Conservation (phyloP, 2,113 vertebrate species). For the Gnathonemus longibarbis region DNA sequence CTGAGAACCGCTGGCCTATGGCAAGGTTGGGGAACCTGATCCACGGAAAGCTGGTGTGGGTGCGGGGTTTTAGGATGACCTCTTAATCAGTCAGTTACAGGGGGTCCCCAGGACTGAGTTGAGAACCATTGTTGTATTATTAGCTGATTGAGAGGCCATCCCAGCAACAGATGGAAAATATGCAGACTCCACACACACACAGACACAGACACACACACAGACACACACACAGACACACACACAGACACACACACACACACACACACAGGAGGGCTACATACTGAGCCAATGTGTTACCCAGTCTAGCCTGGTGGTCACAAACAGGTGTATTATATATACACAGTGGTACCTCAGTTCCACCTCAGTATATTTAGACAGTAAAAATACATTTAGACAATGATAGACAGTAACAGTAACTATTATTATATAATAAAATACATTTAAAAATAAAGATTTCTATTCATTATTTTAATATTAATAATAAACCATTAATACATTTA, state of each 20-base stretch:
- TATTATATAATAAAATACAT: no score
- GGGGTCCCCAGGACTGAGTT: not conserved
- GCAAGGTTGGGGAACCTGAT: not conserved
- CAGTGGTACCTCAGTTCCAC: no score
- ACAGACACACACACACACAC: no score
- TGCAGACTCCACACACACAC: not conserved
- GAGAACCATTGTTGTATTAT: not conserved
- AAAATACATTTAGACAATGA: no score
- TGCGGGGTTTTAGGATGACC: not conserved
- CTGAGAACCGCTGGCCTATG: not conserved
- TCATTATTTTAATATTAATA: no score
- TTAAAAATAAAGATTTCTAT: no score
- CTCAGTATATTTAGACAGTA: no score
- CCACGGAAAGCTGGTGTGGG: not conserved
- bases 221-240: no score
- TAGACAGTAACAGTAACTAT: no score
- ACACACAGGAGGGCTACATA: not conserved
- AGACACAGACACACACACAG: no score
- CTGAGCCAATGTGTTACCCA: not conserved
- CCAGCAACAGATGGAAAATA: not conserved
- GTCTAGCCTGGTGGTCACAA: not conserved
- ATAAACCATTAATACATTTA: no score
- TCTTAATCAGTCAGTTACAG: not conserved
- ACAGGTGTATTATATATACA: not conserved
- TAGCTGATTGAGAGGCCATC: not conserved